A percentile compares a stretch with the other conserved stretches of the same genome.
Conservation (phyloP, 2,797 vertebrate species). For the Psittacula derbiana region DNA sequence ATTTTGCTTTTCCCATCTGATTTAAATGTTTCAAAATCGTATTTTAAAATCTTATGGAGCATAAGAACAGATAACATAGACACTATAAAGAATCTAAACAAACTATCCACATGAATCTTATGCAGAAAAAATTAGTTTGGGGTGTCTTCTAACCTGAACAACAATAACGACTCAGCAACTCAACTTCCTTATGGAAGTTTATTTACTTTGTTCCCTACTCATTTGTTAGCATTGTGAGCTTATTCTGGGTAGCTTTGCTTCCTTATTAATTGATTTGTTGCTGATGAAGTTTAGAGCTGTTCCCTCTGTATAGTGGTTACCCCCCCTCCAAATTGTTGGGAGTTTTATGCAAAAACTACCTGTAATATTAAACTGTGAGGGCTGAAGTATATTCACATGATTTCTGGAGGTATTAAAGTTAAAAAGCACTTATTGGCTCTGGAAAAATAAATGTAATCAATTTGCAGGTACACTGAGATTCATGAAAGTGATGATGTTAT, state of each 20-base stretch:
- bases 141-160: neutral
- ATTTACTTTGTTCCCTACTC: neutral
- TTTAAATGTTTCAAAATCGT: neutral
- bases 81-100: neutral
- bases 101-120: neutral
- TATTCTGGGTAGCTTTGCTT: neutral
- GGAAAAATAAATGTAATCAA: neutral
- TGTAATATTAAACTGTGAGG: neutral
- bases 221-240: neutral
- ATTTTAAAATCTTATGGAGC: neutral
- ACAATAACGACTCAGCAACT: neutral
- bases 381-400: neutral
- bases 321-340: neutral
- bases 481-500: neutral
- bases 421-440: neutral
- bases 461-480: neutral
- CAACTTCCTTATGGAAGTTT: neutral
- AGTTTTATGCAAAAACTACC: neutral
- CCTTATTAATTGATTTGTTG: neutral
- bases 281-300: neutral
- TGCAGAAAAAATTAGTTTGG: neutral
- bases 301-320: neutral
- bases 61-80: neutral
- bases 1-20: neutral
- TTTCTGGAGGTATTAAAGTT: neutral